Evolutionary conservation across 1,140 invertebrate genomes (phyloP).

Genomic region (Heliothis virescens): DNA sequence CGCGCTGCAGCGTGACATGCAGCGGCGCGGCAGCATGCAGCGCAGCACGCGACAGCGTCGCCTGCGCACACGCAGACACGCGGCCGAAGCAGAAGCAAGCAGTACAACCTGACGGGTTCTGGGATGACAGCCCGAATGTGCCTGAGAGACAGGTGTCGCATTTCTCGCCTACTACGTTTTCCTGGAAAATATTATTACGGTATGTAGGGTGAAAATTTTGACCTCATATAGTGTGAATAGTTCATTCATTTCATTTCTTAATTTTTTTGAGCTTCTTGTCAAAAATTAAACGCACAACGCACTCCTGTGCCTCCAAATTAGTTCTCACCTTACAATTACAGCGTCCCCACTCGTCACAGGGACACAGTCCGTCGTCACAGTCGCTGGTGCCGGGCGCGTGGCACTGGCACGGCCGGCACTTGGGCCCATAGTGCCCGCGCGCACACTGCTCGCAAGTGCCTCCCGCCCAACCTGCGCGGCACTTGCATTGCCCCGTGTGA

Average conservation of each 20-base stretch:
- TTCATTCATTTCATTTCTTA: too few species aligned
- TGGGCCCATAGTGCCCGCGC: slow-evolving; percentile 94
- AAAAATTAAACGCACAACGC: background rate
- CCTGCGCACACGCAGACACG: slow-evolving; percentile 91
- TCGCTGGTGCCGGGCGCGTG: slow-evolving; percentile 89
- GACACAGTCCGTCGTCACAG: slow-evolving; percentile 88
- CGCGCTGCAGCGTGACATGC: slow-evolving; percentile 66
- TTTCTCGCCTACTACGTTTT: slow-evolving; percentile 92
- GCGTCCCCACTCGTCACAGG: slow-evolving; percentile 91
- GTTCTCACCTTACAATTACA: slow-evolving; percentile 93
- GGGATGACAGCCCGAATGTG: slow-evolving; percentile 92
- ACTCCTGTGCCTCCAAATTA: too few species aligned
- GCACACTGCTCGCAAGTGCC: slow-evolving; percentile 93
- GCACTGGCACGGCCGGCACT: slow-evolving; percentile 94
- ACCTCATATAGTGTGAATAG: too few species aligned
- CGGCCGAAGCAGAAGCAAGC: slow-evolving; percentile 96
- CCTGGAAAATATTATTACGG: slow-evolving; percentile 81
- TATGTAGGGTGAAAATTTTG: too few species aligned
- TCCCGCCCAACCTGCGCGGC: slow-evolving; percentile 93
- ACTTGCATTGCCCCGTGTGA: slow-evolving; percentile 92
- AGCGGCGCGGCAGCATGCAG: slow-evolving; percentile 87
- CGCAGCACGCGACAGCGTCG: slow-evolving; percentile 92
- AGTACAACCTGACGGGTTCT: slow-evolving; percentile 93
- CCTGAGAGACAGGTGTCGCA: slow-evolving; percentile 95
- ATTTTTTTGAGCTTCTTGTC: too few species aligned